A percentile compares a stretch with the other conserved stretches of the same genome.
These are phyloP conservation scores for Pterostichus madidus DNA, from an alignment of 2,888 invertebrate species.

Conservation along the genomic window DNA sequence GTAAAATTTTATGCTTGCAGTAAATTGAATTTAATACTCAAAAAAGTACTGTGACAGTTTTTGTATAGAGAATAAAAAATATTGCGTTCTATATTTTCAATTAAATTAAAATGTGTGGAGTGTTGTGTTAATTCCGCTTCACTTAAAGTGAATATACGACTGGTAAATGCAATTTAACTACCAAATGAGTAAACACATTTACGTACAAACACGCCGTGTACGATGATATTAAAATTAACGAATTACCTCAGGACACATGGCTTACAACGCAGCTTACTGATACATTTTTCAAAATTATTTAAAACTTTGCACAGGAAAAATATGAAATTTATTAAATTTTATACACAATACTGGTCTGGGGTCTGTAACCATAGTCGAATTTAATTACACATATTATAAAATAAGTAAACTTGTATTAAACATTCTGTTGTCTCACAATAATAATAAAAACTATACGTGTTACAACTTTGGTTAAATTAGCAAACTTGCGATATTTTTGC, in stretches of 20 bases:
- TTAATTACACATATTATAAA: no score
- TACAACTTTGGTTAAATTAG: no score
- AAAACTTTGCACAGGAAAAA: background rate
- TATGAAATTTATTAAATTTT: background rate
- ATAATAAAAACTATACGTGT: no score
- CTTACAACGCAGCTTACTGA: background rate
- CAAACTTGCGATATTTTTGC: no score
- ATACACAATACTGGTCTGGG: no score
- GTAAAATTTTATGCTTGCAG: constrained; percentile 3
- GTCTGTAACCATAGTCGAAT: no score
- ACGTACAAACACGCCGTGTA: background rate
- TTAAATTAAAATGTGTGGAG: constrained; percentile 16
- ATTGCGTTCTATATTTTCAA: constrained; percentile 13
- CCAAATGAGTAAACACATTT: constrained; percentile 35
- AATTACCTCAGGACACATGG: background rate
- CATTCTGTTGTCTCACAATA: background rate
- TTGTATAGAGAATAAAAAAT: constrained; percentile 4
- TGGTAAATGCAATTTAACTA: constrained; percentile 19
- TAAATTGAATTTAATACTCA: constrained; percentile 13
- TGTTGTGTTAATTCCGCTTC: constrained; percentile 1
- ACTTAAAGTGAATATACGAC: constrained; percentile 31
- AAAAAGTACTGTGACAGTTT: background rate
- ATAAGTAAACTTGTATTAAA: background rate
- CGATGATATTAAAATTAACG: constrained; percentile 27
- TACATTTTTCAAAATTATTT: constrained; percentile 22